Percentiles rank a stretch among this genome's conserved stretches.
phyloP scores from a whole-genome alignment of 1,140 invertebrate species.

The Pseudomyrmex flavicornis region DNA sequence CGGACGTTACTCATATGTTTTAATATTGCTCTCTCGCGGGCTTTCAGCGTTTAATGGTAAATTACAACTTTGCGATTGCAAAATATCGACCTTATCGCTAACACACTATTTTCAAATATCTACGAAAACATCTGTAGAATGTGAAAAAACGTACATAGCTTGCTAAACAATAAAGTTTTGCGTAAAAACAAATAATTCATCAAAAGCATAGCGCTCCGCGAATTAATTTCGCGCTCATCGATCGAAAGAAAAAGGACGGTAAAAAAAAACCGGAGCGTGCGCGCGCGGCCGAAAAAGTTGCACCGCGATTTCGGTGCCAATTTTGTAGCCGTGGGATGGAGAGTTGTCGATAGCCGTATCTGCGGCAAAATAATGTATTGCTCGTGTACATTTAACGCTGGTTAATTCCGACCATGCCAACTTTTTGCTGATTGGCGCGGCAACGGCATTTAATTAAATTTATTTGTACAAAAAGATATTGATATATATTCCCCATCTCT shows the following conservation, averaged over 20 bases:
- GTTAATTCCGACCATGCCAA: slow-evolving; percentile 23
- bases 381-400: slow-evolving; percentile 24
- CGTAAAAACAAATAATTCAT: slow-evolving; percentile 7
- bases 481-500: background rate
- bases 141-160: background rate
- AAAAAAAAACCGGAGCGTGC: slow-evolving; percentile 32
- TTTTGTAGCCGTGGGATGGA: slow-evolving; percentile 47
- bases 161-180: slow-evolving; percentile 2
- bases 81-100: no score
- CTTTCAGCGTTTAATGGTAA: background rate
- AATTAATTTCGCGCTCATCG: slow-evolving; percentile 37
- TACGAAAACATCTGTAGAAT: background rate
- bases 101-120: background rate
- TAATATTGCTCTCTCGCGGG: background rate
- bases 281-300: slow-evolving; percentile 39
- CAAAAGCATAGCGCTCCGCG: slow-evolving; percentile 1
- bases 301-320: slow-evolving; percentile 37
- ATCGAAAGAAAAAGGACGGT: background rate
- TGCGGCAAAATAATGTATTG: slow-evolving; percentile 38
- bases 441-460: slow-evolving; percentile 38
- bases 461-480: slow-evolving; percentile 10
- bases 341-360: slow-evolving; percentile 38
- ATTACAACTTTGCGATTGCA: background rate
- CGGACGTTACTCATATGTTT: background rate
- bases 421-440: slow-evolving; percentile 22